A percentile compares a stretch with the other conserved stretches of the same genome.
These are phyloP conservation scores for Hirtodrosophila trivittata DNA, from an alignment of 2,888 invertebrate species.

Conservation along the genomic window DNA sequence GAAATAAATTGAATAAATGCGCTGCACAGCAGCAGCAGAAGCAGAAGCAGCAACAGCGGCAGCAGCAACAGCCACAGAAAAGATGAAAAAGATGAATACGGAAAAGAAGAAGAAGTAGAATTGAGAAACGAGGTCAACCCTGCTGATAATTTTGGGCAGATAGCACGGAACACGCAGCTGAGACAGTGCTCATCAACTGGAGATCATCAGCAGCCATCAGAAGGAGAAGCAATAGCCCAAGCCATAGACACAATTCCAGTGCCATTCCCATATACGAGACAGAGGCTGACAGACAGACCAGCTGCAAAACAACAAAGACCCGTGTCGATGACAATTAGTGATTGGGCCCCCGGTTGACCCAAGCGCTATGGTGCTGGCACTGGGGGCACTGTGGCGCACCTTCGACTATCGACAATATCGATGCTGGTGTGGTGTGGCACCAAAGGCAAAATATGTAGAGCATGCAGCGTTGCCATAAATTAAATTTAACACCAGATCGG, in stretches of 20 bases:
- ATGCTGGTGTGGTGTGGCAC: constrained; percentile 23
- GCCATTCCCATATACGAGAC: constrained; percentile 59
- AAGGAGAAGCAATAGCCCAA: constrained; percentile 12
- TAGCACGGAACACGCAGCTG: constrained; percentile 53
- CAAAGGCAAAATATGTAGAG: constrained; percentile 72
- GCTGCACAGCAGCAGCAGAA: constrained; percentile 52
- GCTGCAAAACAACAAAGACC: constrained; percentile 63
- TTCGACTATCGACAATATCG: constrained; percentile 38
- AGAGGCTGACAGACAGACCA: constrained; percentile 17
- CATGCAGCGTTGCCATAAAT: constrained; percentile 78
- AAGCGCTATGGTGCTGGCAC: constrained; percentile 16
- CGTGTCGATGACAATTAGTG: constrained; percentile 79
- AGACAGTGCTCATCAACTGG: constrained; percentile 38
- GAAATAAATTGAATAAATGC: constrained; percentile 78
- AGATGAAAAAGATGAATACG: constrained; percentile 29
- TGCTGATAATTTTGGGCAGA: constrained; percentile 75
- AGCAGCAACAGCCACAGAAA: constrained; percentile 13
- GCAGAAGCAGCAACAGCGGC: constrained; percentile 10
- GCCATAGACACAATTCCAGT: constrained; percentile 28
- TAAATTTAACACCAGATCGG: constrained; percentile 79
- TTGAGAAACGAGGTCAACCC: constrained; percentile 62
- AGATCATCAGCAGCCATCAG: constrained; percentile 55
- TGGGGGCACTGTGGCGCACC: constrained; percentile 38
- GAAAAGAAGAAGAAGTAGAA: constrained; percentile 30
- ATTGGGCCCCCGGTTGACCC: constrained; percentile 61